Evolutionary conservation across 2,113 vertebrate species (phyloP), one percentile per base, ranked within the genome.

Genomic region (Callipepla squamata): DNA sequence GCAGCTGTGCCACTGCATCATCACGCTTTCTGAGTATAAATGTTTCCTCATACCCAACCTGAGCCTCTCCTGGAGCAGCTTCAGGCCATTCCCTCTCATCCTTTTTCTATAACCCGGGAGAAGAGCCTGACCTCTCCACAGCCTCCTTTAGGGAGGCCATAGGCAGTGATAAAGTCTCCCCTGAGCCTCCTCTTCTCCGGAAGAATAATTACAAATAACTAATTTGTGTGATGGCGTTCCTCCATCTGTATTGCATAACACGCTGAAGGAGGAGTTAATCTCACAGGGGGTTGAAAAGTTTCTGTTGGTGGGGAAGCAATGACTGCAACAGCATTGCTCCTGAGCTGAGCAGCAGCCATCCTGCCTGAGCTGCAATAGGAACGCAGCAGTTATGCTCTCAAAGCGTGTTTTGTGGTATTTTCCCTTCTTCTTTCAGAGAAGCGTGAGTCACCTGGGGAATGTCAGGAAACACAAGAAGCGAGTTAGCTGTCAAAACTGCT

Each of bases 181-280:
- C 50, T 51, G 25, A 51, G 50, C 25, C 25, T 51, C 25, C 50
- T 51, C 25, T 51, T 13, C 50, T 51, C 50, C 7, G 8, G 25
- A 26, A 51, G 25, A 51, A 51, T 51, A 51, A 15, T 28, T 51
- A 51, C 14, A 8, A 34, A 26, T 48, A 47, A 8, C 32, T 34
- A 18, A 13, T 48, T 18, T 6, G 21, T 17, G 22, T 25, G 6
- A 23, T 68, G 26, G 11, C 11, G n/a, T 36, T 26, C 67, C 1
- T 16, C 53, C 4, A 2, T 34, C 0, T 59, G 72, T 26, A 0
- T 40, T 19, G 1, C 0, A 0, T 40, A 9, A 5, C 47, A 2
- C 2, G 1, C 26, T 13, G 9, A 9, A 21, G 22, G 26, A 34
- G 32, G 20, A 50, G 16, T 70, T 34, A 61, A 12, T 58, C 17